phyloP scores from a whole-genome alignment of 2,888 invertebrate species.

The Arctia plantaginis region DNA sequence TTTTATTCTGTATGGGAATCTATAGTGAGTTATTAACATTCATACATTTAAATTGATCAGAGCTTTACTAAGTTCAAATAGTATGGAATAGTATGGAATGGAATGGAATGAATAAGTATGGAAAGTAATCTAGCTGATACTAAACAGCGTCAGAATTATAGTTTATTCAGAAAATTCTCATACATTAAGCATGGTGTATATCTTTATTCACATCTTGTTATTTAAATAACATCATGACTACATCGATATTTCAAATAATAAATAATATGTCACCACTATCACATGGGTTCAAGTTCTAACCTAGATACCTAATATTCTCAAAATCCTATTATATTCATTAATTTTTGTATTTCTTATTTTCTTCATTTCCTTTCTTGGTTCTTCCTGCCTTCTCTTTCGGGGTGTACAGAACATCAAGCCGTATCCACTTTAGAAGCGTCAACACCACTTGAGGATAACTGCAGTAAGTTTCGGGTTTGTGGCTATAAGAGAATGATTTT shows the following conservation, averaged over 20 bases:
- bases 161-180: not conserved
- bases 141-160: not conserved
- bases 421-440: slow-evolving; percentile 50
- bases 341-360: slow-evolving; percentile 29
- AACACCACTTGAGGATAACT: slow-evolving; percentile 49
- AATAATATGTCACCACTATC: not conserved
- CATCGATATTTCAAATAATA: no score
- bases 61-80: not conserved
- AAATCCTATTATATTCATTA: not conserved
- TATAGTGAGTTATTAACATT: not conserved
- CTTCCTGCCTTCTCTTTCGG: slow-evolving; percentile 34
- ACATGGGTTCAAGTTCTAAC: not conserved
- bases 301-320: not conserved
- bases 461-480: slow-evolving; percentile 40
- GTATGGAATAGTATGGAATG: no score
- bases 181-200: not conserved
- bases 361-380: slow-evolving; percentile 34
- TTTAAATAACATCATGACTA: not conserved
- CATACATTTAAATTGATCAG: not conserved
- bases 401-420: slow-evolving; percentile 48
- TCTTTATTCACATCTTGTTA: not conserved
- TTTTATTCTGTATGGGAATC: not conserved
- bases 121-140: not conserved
- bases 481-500: not conserved
- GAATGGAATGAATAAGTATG: no score